phyloP scores from a whole-genome alignment of 2,888 invertebrate genomes.

The Drosophila monieri region DNA sequence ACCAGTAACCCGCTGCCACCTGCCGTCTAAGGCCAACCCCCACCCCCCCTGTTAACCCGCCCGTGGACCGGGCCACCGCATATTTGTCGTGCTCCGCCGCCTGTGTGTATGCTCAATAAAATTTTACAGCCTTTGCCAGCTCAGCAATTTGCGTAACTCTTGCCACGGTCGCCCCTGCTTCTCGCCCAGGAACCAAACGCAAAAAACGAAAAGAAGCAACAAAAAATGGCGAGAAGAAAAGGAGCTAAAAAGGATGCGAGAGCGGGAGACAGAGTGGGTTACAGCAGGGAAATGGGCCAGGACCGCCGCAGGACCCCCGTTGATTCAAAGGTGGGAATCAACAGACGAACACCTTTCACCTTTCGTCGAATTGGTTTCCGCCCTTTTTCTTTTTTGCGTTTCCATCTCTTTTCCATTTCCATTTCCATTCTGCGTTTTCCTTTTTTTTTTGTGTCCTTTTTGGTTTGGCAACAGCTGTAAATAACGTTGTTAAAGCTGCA shows the following conservation, averaged over 20 bases:
- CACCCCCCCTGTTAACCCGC: too few relatives aligned
- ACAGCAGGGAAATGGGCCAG: conserved; percentile 16
- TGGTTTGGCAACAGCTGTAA: conserved; percentile 53
- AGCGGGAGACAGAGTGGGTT: background rate
- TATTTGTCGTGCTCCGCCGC: conserved; percentile 50
- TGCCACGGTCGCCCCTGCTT: conserved; percentile 28
- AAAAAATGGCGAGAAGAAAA: conserved; percentile 6
- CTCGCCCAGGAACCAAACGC: background rate
- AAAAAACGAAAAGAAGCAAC: background rate
- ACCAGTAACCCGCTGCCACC: conserved; percentile 19
- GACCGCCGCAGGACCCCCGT: conserved; percentile 12
- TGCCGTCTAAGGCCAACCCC: too few relatives aligned
- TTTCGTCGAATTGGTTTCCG: conserved; percentile 56
- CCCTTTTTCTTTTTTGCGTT: conserved; percentile 7
- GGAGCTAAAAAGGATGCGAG: background rate
- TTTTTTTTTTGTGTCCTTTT: conserved; percentile 6
- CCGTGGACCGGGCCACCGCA: conserved; percentile 38
- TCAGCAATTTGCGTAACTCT: conserved; percentile 76
- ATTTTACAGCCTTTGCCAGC: conserved; percentile 77
- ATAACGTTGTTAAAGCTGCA: conserved; percentile 63
- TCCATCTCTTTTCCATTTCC: conserved; percentile 17
- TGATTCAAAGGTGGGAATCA: conserved; percentile 28
- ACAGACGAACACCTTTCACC: conserved; percentile 64
- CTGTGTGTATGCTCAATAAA: conserved; percentile 68
- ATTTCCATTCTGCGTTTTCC: conserved; percentile 4